Percentiles rank a stretch among this genome's conserved stretches.
Conservation (phyloP, 2,888 invertebrate species). For the Germaria angustata region DNA sequence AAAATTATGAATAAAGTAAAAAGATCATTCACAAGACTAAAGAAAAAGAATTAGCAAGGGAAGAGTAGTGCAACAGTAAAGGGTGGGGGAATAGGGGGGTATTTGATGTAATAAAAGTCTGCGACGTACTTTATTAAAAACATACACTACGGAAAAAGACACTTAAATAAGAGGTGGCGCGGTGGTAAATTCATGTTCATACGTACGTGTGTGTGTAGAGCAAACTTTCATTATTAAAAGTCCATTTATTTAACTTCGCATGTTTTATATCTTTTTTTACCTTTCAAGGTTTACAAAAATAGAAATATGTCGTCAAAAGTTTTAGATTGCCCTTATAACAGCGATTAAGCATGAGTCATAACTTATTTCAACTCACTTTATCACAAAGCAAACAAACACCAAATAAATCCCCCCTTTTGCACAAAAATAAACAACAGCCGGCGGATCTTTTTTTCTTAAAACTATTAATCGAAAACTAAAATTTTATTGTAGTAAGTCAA, state of each 20-base stretch:
- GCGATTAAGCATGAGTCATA: constrained; percentile 36
- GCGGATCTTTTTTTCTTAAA: not conserved
- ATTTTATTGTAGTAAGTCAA: no score
- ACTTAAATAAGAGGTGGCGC: not conserved
- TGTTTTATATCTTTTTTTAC: not conserved
- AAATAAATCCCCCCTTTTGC: not conserved
- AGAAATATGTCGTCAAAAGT: not conserved
- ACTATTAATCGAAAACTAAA: no score
- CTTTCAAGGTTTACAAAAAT: not conserved
- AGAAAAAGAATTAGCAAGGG: not conserved
- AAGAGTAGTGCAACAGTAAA: not conserved
- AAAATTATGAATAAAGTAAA: constrained; percentile 33
- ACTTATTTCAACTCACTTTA: constrained; percentile 35
- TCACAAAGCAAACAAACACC: constrained; percentile 38
- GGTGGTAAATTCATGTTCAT: not conserved
- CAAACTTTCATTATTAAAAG: not conserved
- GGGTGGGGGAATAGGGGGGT: not conserved
- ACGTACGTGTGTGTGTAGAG: not conserved
- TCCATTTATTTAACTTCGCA: not conserved
- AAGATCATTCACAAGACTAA: constrained; percentile 1
- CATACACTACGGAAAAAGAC: not conserved
- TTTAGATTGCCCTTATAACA: not conserved
- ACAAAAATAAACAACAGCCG: not conserved
- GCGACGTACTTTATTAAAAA: not conserved
- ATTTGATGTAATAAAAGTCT: not conserved